Evolutionary conservation across 2,888 invertebrate genomes (phyloP).

Genomic region (Fabriciana adippe): DNA sequence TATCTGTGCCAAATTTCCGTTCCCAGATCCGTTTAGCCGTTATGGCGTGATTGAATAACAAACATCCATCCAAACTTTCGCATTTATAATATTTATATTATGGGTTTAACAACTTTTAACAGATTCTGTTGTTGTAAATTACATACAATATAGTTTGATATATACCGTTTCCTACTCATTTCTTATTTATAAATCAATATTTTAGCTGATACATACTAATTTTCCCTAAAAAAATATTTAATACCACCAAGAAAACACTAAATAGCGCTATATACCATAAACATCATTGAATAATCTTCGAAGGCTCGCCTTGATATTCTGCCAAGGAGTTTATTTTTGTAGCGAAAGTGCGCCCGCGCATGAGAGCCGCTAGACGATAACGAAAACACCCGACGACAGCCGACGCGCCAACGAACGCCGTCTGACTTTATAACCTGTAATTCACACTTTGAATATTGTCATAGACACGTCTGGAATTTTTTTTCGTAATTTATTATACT

Average conservation of each 20-base stretch:
- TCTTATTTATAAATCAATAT: too few species aligned
- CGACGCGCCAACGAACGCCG: constrained; percentile 2
- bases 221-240: not conserved
- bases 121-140: too few species aligned
- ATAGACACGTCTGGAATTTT: not conserved
- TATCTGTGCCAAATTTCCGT: too few species aligned
- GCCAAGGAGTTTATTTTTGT: constrained; percentile 81
- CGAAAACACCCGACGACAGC: constrained; percentile 54
- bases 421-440: constrained; percentile 19
- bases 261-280: constrained; percentile 55
- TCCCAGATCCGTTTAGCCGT: too few species aligned
- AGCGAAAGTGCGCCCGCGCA: constrained; percentile 72
- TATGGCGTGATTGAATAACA: too few species aligned
- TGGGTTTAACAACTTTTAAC: too few species aligned
- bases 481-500: too few species aligned
- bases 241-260: not conserved
- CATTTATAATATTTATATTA: too few species aligned
- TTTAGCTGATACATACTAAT: not conserved
- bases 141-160: too few species aligned
- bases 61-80: too few species aligned
- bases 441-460: constrained; percentile 10
- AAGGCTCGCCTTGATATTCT: constrained; percentile 79
- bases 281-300: constrained; percentile 63
- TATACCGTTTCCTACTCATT: too few species aligned
- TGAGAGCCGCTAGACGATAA: constrained; percentile 75